These are phyloP conservation scores for Bedellia somnulentella DNA, from an alignment of 2,888 invertebrate species.

Conservation along the genomic window DNA sequence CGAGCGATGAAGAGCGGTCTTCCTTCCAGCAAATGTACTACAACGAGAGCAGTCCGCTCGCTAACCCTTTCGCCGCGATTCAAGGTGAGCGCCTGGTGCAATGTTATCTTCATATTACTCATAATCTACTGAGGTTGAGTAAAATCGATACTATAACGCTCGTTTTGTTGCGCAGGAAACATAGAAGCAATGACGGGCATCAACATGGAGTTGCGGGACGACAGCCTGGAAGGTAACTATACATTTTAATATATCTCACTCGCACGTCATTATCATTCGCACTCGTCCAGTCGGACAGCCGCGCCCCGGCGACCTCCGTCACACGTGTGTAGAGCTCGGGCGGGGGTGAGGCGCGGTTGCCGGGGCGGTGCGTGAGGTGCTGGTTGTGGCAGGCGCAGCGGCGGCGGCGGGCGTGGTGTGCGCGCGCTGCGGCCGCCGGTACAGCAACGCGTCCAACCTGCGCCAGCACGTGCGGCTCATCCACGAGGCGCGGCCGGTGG, in stretches of 20 bases:
- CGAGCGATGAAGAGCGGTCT: constrained; percentile 68
- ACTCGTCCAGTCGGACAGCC: constrained; percentile 58
- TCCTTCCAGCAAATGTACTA: constrained; percentile 41
- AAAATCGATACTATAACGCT: no score
- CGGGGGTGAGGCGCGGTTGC: constrained; percentile 58
- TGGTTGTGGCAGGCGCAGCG: constrained; percentile 7
- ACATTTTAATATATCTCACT: constrained; percentile 16
- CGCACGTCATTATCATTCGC: constrained; percentile 49
- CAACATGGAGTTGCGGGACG: constrained; percentile 45
- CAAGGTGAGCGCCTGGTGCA: constrained; percentile 24
- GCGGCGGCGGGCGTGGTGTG: constrained; percentile 49
- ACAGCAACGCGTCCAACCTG: constrained; percentile 73
- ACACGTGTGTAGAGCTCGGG: constrained; percentile 11
- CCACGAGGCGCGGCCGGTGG: constrained; percentile 70
- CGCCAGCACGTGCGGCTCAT: constrained; percentile 76
- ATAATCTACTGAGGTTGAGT: no score
- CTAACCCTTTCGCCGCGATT: constrained; percentile 51
- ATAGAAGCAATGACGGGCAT: constrained; percentile 50
- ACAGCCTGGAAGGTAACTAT: constrained; percentile 50
- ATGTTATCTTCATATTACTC: background rate
- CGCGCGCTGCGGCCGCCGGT: constrained; percentile 69
- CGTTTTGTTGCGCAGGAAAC: constrained; percentile 45
- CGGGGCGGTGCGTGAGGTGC: constrained; percentile 28
- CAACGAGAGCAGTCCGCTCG: constrained; percentile 43
- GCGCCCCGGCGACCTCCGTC: constrained; percentile 54